Conservation (phyloP, 1,140 invertebrate genomes). For the Streblospio benedicti region DNA sequence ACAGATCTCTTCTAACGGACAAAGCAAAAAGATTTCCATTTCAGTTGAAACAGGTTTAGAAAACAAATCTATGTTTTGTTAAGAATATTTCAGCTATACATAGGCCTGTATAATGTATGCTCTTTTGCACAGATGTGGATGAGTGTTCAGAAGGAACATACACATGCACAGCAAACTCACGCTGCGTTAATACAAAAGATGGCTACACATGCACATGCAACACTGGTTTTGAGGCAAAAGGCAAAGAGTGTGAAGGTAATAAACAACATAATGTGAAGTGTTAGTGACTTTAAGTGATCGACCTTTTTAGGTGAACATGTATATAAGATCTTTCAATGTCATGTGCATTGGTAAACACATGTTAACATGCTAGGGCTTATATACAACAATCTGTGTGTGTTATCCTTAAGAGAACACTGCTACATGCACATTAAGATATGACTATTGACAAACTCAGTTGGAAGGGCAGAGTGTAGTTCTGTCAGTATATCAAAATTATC, state of each 20-base stretch:
- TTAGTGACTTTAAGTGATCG: not conserved
- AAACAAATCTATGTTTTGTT: too few relatives aligned
- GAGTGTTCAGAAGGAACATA: not conserved
- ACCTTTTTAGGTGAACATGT: not conserved
- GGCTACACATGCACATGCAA: not conserved
- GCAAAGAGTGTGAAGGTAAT: not conserved
- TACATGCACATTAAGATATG: too few relatives aligned
- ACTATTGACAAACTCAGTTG: too few relatives aligned
- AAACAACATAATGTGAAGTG: not conserved
- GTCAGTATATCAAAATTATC: too few relatives aligned
- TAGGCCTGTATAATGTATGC: too few relatives aligned
- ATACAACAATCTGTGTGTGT: not conserved
- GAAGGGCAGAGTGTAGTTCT: too few relatives aligned
- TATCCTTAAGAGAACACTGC: too few relatives aligned
- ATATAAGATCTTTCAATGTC: not conserved
- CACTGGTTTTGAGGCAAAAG: not conserved
- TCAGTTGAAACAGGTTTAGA: not conserved
- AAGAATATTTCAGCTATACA: too few relatives aligned
- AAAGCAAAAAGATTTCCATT: not conserved
- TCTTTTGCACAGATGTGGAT: not conserved
- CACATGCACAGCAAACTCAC: not conserved
- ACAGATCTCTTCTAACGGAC: not conserved
- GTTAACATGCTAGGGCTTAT: not conserved
- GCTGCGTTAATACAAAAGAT: not conserved
- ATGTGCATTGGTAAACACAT: not conserved